A percentile compares a stretch with the other conserved stretches of the same genome.
These are phyloP conservation scores for Pseudococcus longispinus DNA, from an alignment of 2,888 invertebrate species.

Conservation along the genomic window DNA sequence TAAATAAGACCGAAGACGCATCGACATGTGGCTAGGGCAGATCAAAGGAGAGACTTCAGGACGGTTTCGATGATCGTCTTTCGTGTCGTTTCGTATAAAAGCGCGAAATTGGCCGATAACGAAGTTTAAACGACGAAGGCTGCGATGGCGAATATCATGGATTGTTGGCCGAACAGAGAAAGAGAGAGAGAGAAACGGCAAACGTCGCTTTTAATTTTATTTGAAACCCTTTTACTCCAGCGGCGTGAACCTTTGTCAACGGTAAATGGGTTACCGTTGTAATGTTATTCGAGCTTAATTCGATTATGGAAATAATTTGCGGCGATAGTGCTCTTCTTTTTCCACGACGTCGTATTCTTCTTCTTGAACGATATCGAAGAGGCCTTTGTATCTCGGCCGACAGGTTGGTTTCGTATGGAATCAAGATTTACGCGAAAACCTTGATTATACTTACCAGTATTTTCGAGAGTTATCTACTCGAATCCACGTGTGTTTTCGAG, in stretches of 20 bases:
- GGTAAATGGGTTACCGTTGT: conserved; percentile 28
- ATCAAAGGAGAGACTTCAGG: neutral
- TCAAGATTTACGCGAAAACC: neutral
- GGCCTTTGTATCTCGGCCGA: neutral
- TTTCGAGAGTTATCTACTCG: no score
- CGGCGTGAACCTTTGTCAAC: conserved; percentile 39
- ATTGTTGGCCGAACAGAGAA: neutral
- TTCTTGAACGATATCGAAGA: neutral
- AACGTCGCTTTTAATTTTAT: conserved; percentile 30
- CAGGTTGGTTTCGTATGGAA: neutral
- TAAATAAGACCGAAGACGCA: neutral
- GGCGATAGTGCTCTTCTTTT: neutral
- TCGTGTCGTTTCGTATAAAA: neutral
- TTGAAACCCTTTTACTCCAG: conserved; percentile 18
- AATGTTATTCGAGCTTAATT: conserved; percentile 33
- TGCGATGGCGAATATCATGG: neutral
- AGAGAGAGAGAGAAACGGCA: neutral
- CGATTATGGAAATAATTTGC: conserved; percentile 36
- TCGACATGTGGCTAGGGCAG: neutral
- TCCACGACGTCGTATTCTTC: neutral
- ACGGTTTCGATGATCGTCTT: neutral
- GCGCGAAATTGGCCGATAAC: conserved; percentile 25
- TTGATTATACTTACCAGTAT: no score
- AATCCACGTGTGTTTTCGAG: neutral
- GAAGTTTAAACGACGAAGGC: neutral